These are phyloP conservation scores for Dermatemys mawii DNA, from an alignment of 2,113 vertebrate genomes.

Conservation along the genomic window DNA sequence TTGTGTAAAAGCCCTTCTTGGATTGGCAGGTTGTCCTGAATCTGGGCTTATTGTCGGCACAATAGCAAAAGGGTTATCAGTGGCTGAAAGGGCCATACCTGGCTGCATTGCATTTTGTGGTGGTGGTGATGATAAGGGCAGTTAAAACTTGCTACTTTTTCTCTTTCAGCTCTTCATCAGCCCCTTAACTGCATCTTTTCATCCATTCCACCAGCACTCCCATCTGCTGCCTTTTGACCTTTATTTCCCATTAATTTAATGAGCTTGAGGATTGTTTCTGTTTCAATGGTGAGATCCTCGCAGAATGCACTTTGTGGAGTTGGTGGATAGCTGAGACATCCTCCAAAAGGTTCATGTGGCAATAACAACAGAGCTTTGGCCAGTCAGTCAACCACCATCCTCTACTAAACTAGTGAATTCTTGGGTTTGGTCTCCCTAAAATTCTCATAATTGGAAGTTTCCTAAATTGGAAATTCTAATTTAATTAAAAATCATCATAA, in stretches of 20 bases:
- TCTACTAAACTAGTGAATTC: background rate
- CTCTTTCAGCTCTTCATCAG: background rate
- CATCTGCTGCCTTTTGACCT: background rate
- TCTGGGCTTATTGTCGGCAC: background rate
- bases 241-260: background rate
- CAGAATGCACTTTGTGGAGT: background rate
- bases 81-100: background rate
- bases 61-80: background rate
- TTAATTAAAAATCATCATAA: background rate
- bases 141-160: background rate
- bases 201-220: background rate
- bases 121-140: background rate
- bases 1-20: conserved; percentile 35
- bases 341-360: background rate
- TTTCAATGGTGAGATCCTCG: background rate
- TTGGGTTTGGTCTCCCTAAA: background rate
- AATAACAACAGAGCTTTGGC: background rate
- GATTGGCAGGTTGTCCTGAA: conserved; percentile 43
- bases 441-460: background rate
- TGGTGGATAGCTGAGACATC: background rate
- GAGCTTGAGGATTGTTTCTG: background rate
- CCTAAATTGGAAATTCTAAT: background rate
- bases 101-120: background rate
- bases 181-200: background rate
- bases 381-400: background rate